A percentile compares a stretch with the other conserved stretches of the same genome.
These are phyloP conservation scores for Morone chrysops DNA, from an alignment of 2,113 vertebrate species.

Conservation along the genomic window DNA sequence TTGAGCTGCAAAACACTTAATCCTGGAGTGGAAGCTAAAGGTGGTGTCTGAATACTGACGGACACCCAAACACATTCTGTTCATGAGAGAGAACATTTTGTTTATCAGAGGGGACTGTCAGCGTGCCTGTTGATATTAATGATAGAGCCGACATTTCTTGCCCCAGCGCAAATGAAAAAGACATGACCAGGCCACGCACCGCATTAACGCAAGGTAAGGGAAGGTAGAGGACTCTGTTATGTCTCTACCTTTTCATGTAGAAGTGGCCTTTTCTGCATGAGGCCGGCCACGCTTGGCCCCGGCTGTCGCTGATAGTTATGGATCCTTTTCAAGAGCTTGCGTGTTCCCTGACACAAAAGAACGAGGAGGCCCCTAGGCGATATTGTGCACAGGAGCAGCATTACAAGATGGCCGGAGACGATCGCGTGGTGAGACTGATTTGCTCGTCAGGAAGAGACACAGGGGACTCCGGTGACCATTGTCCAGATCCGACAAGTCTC, in stretches of 20 bases:
- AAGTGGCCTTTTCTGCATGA: conserved; percentile 74
- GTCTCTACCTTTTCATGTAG: conserved; percentile 76
- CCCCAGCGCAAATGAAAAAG: conserved; percentile 51
- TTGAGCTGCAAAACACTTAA: conserved; percentile 76
- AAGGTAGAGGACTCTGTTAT: conserved; percentile 54
- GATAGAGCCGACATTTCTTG: conserved; percentile 59
- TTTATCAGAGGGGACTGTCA: conserved; percentile 63
- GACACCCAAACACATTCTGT: conserved; percentile 80
- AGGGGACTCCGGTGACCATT: conserved; percentile 69
- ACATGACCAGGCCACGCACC: conserved; percentile 46
- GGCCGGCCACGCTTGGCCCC: conserved; percentile 61
- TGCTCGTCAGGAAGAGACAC: conserved; percentile 69
- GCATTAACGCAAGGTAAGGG: conserved; percentile 62
- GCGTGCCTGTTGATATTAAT: conserved; percentile 64
- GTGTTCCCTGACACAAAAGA: conserved; percentile 75
- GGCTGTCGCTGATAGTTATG: conserved; percentile 81
- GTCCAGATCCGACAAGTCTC: conserved; percentile 75
- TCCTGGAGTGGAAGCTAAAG: conserved; percentile 74
- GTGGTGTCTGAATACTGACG: conserved; percentile 73
- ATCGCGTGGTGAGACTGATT: conserved; percentile 73
- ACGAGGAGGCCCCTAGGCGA: conserved; percentile 73
- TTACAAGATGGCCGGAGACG: conserved; percentile 65
- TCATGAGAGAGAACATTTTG: conserved; percentile 72
- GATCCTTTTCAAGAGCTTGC: conserved; percentile 72
- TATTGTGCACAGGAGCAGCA: conserved; percentile 50